Base-by-base conservation (phyloP, 2,113 vertebrate genomes). In the Colossoma macropomum region DNA sequence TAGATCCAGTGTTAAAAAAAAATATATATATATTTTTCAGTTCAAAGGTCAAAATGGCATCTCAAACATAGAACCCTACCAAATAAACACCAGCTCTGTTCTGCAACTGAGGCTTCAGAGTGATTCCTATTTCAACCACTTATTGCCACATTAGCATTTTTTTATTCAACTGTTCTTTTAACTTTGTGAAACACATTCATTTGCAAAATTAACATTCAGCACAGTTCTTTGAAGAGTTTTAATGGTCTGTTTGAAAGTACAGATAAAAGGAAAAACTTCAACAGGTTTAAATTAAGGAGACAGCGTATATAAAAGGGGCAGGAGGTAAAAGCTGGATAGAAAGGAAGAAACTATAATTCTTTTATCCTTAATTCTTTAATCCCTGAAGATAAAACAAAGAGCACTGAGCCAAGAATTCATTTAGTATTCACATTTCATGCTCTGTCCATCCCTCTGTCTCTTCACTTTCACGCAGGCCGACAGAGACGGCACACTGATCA, bases 231-330 rank as follows among this genome's bases (percentile, higher is more conserved):
- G 34, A 50, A 71, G 54, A 60, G 54, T 48, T 80, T 80, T 80
- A 80, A 80, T 60, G 79, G 71, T 25, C 41, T 45, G 41, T 45
- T 6, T 6, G 41, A 45, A 45, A 45, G 19, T 23, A 80, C 52
- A 60, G 17, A 45, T 16, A 68, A 62, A 80, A 73, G 75, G 27
- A 27, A 38, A 38, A 38, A 38, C 34, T 38, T 38, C 25, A 15
- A 69, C 32, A 45, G 19, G 30, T 68, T 82, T 68, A 82, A 76
- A 81, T 65, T 32, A 82, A 66, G 0, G 3, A 76, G 63, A 56
- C 50, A 13, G n/a, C 6, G 27, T 0, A 80, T 38, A 75, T 74
- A 38, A 10, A 23, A 52, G 16, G 65, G 21, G 65, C 3, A 2
- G 45, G 21, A 60, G 21, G 21, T 21, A 23, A 56, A 56, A 56